Evolutionary conservation across 2,888 invertebrate genomes (phyloP).

Genomic region (Melolontha melolontha): DNA sequence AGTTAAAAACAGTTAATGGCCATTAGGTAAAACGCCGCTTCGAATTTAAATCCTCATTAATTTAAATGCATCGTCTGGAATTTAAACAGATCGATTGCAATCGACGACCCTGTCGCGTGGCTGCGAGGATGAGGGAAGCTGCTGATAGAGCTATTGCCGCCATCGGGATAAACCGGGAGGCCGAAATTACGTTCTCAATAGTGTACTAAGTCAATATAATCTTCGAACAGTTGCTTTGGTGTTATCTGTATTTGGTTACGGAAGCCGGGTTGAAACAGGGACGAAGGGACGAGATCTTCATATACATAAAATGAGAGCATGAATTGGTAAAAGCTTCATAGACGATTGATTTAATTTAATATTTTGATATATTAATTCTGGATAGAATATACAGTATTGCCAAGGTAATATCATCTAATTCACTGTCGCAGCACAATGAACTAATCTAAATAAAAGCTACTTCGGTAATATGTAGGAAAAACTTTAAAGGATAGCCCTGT

Average conservation of each 20-base stretch:
- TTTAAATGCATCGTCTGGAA: constrained; percentile 31
- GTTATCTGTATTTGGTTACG: constrained; percentile 6
- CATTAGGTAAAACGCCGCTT: constrained; percentile 9
- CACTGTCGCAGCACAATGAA: no score
- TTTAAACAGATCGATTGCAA: constrained; percentile 40
- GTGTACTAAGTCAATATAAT: constrained; percentile 22
- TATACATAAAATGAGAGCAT: background rate
- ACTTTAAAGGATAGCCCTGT: no score
- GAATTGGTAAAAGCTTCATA: background rate
- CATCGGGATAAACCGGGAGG: background rate
- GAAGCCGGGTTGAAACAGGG: background rate
- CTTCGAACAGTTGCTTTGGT: constrained; percentile 17
- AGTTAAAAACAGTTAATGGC: constrained; percentile 12
- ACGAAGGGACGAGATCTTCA: background rate
- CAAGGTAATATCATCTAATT: no score
- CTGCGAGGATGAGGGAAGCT: background rate
- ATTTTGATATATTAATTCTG: no score
- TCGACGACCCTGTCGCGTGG: constrained; percentile 2
- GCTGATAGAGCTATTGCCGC: background rate
- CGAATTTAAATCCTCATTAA: constrained; percentile 32
- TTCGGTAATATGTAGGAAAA: no score
- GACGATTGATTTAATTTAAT: no score
- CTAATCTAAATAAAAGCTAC: no score
- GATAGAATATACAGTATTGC: no score
- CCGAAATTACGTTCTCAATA: constrained; percentile 10